Percentiles rank a stretch among this genome's conserved stretches.
Evolutionary conservation across 1,140 invertebrate species (phyloP).

Genomic region (Notospermus geniculatus): DNA sequence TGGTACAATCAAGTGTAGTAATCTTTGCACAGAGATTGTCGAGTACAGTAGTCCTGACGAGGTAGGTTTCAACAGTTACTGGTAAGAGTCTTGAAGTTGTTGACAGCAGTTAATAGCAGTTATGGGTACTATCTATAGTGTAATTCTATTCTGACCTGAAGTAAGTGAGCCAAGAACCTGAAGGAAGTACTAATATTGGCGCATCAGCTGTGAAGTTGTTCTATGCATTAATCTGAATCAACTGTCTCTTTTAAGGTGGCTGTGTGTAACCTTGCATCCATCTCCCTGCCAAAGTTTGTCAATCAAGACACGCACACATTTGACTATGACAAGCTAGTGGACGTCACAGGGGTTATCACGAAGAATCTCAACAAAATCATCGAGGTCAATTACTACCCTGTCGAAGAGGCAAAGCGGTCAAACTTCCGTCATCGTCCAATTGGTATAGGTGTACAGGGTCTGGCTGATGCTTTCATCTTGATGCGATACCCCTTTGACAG

Average conservation of each 20-base stretch:
- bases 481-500: conserved; percentile 84
- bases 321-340: conserved; percentile 86
- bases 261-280: conserved; percentile 97
- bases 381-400: conserved; percentile 94
- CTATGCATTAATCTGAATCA: neutral
- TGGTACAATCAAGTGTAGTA: conserved; percentile 97
- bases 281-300: conserved; percentile 97
- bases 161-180: too few relatives aligned
- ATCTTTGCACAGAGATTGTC: conserved; percentile 97
- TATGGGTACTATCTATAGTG: too few relatives aligned
- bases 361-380: conserved; percentile 97
- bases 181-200: too few relatives aligned
- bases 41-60: conserved; percentile 87
- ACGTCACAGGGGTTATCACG: conserved; percentile 85
- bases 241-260: conserved; percentile 67
- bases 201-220: neutral
- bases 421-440: conserved; percentile 94
- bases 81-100: too few relatives aligned
- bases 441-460: conserved; percentile 91
- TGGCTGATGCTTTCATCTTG: conserved; percentile 94
- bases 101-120: too few relatives aligned
- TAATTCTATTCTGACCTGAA: too few relatives aligned
- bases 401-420: conserved; percentile 78
- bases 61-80: conserved; percentile 47
- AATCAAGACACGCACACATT: conserved; percentile 65